Conservation (phyloP, 2,888 invertebrate species). For the Kuschelorhynchus macadamiae region DNA sequence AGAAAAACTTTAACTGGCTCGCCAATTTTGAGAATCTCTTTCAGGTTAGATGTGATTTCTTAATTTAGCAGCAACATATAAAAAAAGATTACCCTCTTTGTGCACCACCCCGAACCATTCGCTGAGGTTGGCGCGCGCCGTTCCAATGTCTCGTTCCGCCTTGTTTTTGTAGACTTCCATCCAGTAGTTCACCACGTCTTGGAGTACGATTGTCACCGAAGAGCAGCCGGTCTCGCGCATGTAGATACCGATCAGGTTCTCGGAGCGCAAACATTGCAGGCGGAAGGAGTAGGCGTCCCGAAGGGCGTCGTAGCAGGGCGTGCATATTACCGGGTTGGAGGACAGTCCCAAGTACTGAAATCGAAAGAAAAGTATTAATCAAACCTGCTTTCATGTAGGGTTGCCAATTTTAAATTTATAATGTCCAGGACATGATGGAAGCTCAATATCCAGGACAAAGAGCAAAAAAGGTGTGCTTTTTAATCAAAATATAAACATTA, state of each 20-base stretch:
- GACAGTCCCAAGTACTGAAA: constrained; percentile 52
- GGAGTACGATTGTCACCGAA: background rate
- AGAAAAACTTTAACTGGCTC: too few relatives aligned
- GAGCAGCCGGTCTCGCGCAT: constrained; percentile 23
- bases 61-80: too few relatives aligned
- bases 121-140: background rate
- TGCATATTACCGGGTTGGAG: constrained; percentile 49
- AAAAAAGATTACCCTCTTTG: background rate
- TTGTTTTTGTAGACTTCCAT: too few relatives aligned
- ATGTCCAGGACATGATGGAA: too few relatives aligned
- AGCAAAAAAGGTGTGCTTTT: too few relatives aligned
- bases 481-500: too few relatives aligned
- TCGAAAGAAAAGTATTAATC: background rate
- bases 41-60: too few relatives aligned
- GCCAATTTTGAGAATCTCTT: too few relatives aligned
- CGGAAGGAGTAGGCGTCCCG: constrained; percentile 47
- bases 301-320: constrained; percentile 42
- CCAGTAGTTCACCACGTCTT: constrained; percentile 30
- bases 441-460: too few relatives aligned
- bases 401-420: too few relatives aligned
- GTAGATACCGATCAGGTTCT: constrained; percentile 50
- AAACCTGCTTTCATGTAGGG: too few relatives aligned
- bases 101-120: constrained; percentile 19
- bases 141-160: background rate
- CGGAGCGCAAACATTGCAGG: constrained; percentile 50